Percentiles rank a stretch among this genome's conserved stretches.
Evolutionary conservation across 2,797 vertebrate genomes (phyloP).

Genomic region (Tapirus indicus): DNA sequence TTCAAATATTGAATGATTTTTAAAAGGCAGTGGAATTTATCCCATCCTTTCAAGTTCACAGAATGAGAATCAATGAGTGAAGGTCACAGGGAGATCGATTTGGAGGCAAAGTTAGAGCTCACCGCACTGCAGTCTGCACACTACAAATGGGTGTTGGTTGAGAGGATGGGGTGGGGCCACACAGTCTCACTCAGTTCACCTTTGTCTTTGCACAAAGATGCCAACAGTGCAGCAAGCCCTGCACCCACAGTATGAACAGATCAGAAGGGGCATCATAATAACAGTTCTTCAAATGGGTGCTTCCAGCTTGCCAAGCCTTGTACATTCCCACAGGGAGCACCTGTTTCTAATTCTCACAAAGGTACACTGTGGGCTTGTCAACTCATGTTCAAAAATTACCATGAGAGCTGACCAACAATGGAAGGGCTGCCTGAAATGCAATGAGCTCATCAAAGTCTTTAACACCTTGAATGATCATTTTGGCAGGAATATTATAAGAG

Average conservation of each 20-base stretch:
- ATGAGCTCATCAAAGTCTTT: neutral
- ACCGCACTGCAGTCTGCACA: neutral
- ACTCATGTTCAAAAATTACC: neutral
- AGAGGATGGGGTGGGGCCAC: too few species aligned
- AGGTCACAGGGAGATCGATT: neutral
- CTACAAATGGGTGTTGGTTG: neutral
- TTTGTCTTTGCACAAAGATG: neutral
- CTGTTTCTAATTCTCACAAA: neutral
- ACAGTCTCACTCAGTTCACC: neutral
- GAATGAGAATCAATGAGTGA: neutral
- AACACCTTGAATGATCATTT: neutral
- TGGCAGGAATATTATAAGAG: neutral
- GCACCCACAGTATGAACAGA: neutral
- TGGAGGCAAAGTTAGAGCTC: neutral
- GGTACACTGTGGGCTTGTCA: neutral
- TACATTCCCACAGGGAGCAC: neutral
- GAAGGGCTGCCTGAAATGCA: neutral
- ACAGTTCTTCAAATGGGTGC: neutral
- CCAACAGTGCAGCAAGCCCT: neutral
- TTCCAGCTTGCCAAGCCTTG: neutral
- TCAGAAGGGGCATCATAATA: neutral
- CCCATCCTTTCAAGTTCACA: neutral
- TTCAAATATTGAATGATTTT: neutral
- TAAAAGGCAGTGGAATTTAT: neutral
- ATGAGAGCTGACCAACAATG: neutral